Base-by-base conservation (phyloP, 2,888 invertebrate genomes). In the Lithophane ornitopus region DNA sequence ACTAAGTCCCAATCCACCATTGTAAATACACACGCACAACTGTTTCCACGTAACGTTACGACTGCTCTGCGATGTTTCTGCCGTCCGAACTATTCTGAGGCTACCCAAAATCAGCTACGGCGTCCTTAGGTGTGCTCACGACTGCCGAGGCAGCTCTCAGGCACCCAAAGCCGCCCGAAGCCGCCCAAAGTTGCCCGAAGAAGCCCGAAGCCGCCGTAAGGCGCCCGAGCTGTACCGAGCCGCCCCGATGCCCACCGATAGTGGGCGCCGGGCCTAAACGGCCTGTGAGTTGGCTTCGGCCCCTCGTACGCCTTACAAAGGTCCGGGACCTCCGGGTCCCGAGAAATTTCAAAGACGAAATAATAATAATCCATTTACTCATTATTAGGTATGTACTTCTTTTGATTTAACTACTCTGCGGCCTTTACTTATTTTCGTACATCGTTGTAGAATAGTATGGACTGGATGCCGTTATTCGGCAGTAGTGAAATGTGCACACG, bases 241-340 rank as follows among this genome's bases (percentile, higher is more conserved):
- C 59, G 46, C 70, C 34, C 58, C 58, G 70, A 70, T 70, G 70
- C 34, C 59, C 34, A 70, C 59, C 34, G 34, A 70, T 70, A 70
- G 46, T 59, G 34, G 59, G 46, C 59, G 59, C 70, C 34, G 46
- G 2, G 46, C 59, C n/a, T n/a, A n/a, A n/a, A n/a, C n/a, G n/a
- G n/a, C n/a, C 34, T 34, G 34, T 34, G 34, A 34, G 34, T 6
- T 34, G 34, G 6, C 6, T 34, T 34, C 34, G 6, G 34, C 34
- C 34, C 34, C 6, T 6, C 34, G 6, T 6, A 34, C 34, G 34
- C 6, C 34, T 34, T 34, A 34, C 34, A 34, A 34, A 0, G 34
- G 34, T 34, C 34, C 34, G 34, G 34, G 6, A 34, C 34, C 34
- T 34, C 34, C 4, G 0, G 34, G 34, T 34, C 34, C 34, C 34